Evolutionary conservation across 2,113 vertebrate species (phyloP).

Genomic region (Siniperca chuatsi): DNA sequence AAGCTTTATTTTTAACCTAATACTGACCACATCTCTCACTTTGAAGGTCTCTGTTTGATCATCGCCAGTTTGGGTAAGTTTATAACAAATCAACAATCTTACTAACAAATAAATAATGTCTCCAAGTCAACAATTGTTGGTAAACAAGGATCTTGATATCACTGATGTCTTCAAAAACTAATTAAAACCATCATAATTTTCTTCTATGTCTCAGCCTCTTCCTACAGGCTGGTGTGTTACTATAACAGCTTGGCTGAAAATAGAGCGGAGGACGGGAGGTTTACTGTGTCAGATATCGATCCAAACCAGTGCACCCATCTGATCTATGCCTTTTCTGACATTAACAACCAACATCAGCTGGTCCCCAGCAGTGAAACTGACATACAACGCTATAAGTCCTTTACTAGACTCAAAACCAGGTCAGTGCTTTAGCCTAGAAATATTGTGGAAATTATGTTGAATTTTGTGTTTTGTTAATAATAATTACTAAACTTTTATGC

Average conservation of each 20-base stretch:
- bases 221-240: conserved; percentile 85
- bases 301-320: conserved; percentile 85
- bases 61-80: conserved; percentile 42
- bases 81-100: not conserved
- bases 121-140: not conserved
- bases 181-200: not conserved
- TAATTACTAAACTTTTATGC: not conserved
- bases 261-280: conserved; percentile 72
- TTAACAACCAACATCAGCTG: conserved; percentile 79
- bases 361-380: conserved; percentile 82
- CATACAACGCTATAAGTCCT: conserved; percentile 76
- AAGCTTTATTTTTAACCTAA: not conserved
- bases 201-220: conserved; percentile 61
- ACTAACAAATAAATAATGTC: not conserved
- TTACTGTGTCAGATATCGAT: conserved; percentile 79
- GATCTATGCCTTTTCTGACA: conserved; percentile 86
- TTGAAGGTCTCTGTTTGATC: conserved; percentile 40
- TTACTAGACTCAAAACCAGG: conserved; percentile 85
- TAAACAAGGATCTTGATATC: not conserved
- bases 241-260: conserved; percentile 88
- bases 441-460: not conserved
- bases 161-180: not conserved
- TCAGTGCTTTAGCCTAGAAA: conserved; percentile 41
- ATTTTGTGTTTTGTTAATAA: not conserved
- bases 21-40: not conserved